These are phyloP conservation scores for Scolopax mira DNA, from an alignment of 2,113 vertebrate species.

Conservation along the genomic window DNA sequence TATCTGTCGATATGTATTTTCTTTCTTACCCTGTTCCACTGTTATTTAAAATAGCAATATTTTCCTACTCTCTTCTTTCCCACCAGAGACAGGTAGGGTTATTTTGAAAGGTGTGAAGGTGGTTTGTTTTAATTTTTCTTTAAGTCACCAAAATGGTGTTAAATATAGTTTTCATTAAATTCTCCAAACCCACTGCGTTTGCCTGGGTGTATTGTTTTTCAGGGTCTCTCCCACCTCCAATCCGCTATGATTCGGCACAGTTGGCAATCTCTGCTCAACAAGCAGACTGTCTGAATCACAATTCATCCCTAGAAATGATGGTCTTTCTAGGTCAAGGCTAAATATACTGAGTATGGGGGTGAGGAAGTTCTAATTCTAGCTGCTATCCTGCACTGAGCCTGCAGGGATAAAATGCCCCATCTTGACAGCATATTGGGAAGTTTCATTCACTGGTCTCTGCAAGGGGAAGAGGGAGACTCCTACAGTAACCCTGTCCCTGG, in stretches of 20 bases:
- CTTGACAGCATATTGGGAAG: neutral
- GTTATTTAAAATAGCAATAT: slow-evolving; percentile 49
- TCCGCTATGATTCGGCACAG: slow-evolving; percentile 44
- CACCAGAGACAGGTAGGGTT: slow-evolving; percentile 58
- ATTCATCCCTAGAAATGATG: slow-evolving; percentile 65
- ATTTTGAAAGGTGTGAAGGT: slow-evolving; percentile 56
- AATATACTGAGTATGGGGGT: slow-evolving; percentile 51
- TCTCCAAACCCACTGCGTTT: slow-evolving; percentile 33
- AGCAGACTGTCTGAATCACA: slow-evolving; percentile 68
- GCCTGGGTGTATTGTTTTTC: slow-evolving; percentile 57
- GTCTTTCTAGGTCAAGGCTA: slow-evolving; percentile 63
- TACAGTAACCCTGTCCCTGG: neutral
- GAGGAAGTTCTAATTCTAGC: slow-evolving; percentile 55
- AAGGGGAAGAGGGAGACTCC: neutral
- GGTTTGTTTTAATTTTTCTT: slow-evolving; percentile 64
- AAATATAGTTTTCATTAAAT: slow-evolving; percentile 12
- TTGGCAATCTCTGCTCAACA: slow-evolving; percentile 56
- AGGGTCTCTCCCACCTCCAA: slow-evolving; percentile 57
- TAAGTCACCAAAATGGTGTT: slow-evolving; percentile 39
- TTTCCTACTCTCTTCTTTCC: slow-evolving; percentile 39
- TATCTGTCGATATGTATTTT: neutral
- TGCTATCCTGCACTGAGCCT: neutral
- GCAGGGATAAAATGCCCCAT: neutral
- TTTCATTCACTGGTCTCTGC: neutral
- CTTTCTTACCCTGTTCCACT: neutral